These are phyloP conservation scores for Dryoscopus gambensis DNA, from an alignment of 2,113 vertebrate species.

Conservation along the genomic window DNA sequence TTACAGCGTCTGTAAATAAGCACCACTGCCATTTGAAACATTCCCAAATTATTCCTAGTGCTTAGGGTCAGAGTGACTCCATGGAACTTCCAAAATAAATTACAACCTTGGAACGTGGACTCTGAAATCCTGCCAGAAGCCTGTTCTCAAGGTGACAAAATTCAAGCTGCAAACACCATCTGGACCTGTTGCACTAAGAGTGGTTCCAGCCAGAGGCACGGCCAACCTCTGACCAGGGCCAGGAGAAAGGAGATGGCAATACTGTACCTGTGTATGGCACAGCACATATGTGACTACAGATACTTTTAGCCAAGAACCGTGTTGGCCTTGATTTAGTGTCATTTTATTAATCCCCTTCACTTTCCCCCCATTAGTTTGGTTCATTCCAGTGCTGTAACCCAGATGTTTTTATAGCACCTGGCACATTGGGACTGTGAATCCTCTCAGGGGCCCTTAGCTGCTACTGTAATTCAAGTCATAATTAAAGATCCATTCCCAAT, in stretches of 20 bases:
- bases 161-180: neutral
- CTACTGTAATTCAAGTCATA: slow-evolving; percentile 5
- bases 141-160: neutral
- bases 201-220: neutral
- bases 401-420: neutral
- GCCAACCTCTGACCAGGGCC: neutral
- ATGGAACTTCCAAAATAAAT: neutral
- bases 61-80: neutral
- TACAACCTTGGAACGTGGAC: neutral
- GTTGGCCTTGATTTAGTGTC: neutral
- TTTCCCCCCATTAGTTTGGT: neutral
- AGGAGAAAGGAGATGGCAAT: neutral
- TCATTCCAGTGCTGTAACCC: neutral
- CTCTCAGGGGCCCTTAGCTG: neutral
- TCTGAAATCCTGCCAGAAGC: neutral
- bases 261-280: rapidly evolving
- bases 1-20: neutral
- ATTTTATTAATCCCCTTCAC: neutral
- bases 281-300: neutral
- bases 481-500: slow-evolving; percentile 19
- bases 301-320: neutral
- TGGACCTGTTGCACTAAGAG: neutral
- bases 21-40: neutral
- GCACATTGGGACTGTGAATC: neutral
- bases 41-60: neutral